phyloP scores from a whole-genome alignment of 92 coral and sea anemone species.

The Phymanthus crucifer region DNA sequence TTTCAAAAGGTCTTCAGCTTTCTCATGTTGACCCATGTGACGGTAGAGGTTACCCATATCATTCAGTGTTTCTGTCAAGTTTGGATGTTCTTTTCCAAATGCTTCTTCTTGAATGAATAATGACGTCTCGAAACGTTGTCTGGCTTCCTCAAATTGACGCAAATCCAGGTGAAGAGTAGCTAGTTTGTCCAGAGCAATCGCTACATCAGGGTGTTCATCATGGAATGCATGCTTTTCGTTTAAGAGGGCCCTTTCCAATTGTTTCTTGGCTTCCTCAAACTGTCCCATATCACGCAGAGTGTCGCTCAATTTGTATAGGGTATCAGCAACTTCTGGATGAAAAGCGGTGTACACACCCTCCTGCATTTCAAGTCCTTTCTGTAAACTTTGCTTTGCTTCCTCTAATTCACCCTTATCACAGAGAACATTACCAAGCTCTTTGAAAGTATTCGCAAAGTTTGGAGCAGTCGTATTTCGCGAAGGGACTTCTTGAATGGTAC shows the following conservation, averaged over 20 bases:
- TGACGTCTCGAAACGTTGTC: not conserved
- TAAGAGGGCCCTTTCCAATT: constrained; percentile 4
- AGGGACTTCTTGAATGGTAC: not conserved
- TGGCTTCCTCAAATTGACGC: constrained; percentile 20
- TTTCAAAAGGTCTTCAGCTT: constrained; percentile 12
- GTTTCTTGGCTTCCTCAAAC: not conserved
- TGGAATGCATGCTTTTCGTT: constrained; percentile 11
- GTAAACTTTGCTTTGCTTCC: not conserved
- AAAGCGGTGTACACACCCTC: not conserved
- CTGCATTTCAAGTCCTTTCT: not conserved
- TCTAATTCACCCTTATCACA: not conserved
- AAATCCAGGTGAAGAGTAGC: not conserved
- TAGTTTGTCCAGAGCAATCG: not conserved
- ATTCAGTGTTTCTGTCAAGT: not conserved
- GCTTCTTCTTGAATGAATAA: constrained; percentile 9
- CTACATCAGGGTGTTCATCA: constrained; percentile 17
- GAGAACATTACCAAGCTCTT: not conserved
- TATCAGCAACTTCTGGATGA: constrained; percentile 1
- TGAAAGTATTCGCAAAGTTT: not conserved
- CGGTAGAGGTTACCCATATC: constrained; percentile 1
- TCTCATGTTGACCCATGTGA: not conserved
- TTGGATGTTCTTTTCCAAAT: constrained; percentile 5
- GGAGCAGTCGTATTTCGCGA: not conserved
- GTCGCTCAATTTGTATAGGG: not conserved
- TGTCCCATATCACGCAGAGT: not conserved